Conservation (phyloP, 2,797 vertebrate species). For the Ammospiza maritima region DNA sequence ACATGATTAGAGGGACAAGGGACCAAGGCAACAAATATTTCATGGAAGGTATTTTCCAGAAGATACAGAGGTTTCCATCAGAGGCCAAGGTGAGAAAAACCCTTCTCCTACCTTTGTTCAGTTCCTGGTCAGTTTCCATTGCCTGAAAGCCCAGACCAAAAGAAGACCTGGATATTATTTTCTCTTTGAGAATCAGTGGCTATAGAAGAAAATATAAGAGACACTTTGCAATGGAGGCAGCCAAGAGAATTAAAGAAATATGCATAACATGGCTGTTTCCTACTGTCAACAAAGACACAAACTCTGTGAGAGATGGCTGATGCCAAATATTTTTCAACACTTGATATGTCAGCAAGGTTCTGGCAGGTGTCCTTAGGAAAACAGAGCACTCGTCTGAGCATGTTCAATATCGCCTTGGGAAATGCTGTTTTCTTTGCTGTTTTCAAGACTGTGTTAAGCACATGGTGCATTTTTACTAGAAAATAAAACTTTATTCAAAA, state of each 20-base stretch:
- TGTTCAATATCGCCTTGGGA: constrained; percentile 47
- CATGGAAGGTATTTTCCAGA: background rate
- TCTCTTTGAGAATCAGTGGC: background rate
- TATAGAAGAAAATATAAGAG: background rate
- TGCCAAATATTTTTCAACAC: constrained; percentile 59
- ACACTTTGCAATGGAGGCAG: background rate
- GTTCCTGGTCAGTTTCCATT: background rate
- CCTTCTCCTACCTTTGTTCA: background rate
- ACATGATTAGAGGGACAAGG: background rate
- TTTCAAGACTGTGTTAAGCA: background rate
- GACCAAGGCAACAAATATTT: background rate
- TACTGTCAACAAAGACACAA: constrained; percentile 33
- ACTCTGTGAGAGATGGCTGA: background rate
- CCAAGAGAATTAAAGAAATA: constrained; percentile 54
- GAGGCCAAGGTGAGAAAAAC: background rate
- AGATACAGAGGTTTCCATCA: background rate
- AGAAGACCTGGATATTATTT: background rate
- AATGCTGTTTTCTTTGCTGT: constrained; percentile 16
- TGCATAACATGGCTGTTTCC: constrained; percentile 55
- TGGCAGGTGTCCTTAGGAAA: constrained; percentile 65
- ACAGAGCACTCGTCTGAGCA: constrained; percentile 51
- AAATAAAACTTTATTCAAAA: background rate
- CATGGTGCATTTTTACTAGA: background rate
- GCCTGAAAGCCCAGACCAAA: background rate
- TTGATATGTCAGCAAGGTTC: constrained; percentile 42